These are phyloP conservation scores for Acanthococcus lagerstroemiae DNA, from an alignment of 2,888 invertebrate genomes.

Conservation along the genomic window DNA sequence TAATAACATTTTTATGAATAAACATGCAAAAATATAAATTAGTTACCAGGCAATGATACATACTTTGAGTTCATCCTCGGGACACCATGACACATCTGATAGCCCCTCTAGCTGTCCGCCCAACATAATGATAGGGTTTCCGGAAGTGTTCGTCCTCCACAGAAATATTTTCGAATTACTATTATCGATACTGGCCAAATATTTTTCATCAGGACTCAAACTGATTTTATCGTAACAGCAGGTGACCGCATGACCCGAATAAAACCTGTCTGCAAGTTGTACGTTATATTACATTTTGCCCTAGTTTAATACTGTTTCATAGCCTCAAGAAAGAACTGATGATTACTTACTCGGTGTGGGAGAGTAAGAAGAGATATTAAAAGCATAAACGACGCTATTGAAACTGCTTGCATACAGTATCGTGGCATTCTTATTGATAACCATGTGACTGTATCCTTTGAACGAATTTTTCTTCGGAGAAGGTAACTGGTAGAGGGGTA, in stretches of 20 bases:
- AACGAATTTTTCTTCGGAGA: slow-evolving; percentile 61
- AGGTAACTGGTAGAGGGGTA: slow-evolving; percentile 60
- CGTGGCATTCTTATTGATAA: slow-evolving; percentile 58
- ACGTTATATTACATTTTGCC: too few relatives aligned
- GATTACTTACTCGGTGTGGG: slow-evolving; percentile 48
- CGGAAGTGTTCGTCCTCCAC: slow-evolving; percentile 53
- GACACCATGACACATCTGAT: slow-evolving; percentile 23
- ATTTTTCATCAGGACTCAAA: slow-evolving; percentile 68
- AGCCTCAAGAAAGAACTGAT: too few relatives aligned
- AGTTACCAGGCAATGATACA: not conserved
- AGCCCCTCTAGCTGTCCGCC: slow-evolving; percentile 1
- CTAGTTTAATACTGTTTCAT: too few relatives aligned
- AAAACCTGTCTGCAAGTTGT: slow-evolving; percentile 42
- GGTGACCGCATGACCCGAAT: slow-evolving; percentile 61
- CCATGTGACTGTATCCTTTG: slow-evolving; percentile 66
- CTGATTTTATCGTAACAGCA: slow-evolving; percentile 78
- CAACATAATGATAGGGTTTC: slow-evolving; percentile 47
- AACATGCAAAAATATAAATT: not conserved
- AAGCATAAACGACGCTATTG: slow-evolving; percentile 76
- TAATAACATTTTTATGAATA: not conserved
- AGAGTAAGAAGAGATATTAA: slow-evolving; percentile 61
- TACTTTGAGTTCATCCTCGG: slow-evolving; percentile 8
- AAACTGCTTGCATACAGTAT: slow-evolving; percentile 76
- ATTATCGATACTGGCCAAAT: slow-evolving; percentile 66
- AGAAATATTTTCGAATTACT: slow-evolving; percentile 72